A percentile compares a stretch with the other conserved stretches of the same genome.
phyloP scores from a whole-genome alignment of 2,888 invertebrate genomes.

The Clostera curtula region DNA sequence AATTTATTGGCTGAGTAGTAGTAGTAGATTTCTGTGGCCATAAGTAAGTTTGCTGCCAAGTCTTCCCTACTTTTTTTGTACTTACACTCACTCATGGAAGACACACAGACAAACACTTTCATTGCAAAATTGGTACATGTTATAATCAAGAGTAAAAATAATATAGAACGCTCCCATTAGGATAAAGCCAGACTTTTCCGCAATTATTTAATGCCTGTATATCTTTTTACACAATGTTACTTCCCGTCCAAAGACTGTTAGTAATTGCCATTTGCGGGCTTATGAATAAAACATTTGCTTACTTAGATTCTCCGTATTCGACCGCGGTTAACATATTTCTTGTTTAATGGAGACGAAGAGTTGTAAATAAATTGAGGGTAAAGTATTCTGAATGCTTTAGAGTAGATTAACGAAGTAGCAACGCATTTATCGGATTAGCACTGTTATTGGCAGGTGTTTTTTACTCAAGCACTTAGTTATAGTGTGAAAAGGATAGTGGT shows the following conservation, averaged over 20 bases:
- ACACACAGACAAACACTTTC: too few relatives aligned
- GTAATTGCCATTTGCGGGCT: conserved; percentile 55
- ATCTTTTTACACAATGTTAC: conserved; percentile 32
- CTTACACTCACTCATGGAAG: too few relatives aligned
- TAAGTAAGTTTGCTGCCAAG: too few relatives aligned
- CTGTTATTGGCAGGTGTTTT: background rate
- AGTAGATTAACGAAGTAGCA: background rate
- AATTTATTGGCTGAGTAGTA: too few relatives aligned
- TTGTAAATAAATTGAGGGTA: conserved; percentile 32
- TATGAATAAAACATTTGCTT: conserved; percentile 64
- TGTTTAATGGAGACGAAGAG: conserved; percentile 44
- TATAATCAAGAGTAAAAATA: too few relatives aligned
- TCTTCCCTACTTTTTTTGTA: too few relatives aligned
- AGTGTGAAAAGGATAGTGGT: background rate
- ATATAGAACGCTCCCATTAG: too few relatives aligned
- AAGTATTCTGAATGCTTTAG: conserved; percentile 11
- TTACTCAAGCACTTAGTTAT: background rate
- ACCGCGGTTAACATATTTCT: conserved; percentile 48
- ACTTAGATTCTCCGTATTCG: conserved; percentile 50
- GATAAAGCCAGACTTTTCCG: too few relatives aligned
- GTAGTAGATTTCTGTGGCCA: too few relatives aligned
- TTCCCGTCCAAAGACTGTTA: too few relatives aligned
- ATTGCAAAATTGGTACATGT: too few relatives aligned
- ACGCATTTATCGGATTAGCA: background rate
- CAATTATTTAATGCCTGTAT: conserved; percentile 3